Evolutionary conservation across 2,113 vertebrate genomes (phyloP).

Genomic region (Ciconia boyciana): DNA sequence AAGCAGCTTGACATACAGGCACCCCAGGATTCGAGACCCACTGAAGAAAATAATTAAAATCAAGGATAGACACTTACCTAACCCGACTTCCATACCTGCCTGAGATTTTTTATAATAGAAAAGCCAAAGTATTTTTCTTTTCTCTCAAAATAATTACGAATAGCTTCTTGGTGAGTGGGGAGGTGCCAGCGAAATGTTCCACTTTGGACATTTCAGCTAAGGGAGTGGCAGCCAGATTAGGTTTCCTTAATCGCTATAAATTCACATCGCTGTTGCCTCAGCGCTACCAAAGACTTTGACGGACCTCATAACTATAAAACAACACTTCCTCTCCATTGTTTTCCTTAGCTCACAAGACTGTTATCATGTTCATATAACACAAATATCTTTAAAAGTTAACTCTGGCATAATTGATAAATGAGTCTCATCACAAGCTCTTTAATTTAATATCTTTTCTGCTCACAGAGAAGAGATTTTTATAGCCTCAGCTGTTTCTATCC

Average conservation of each 20-base stretch:
- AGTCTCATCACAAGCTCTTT: not conserved
- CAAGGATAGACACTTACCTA: not conserved
- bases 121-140: not conserved
- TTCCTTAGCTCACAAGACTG: not conserved
- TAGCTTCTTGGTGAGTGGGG: not conserved
- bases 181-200: fast-evolving
- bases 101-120: not conserved
- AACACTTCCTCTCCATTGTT: not conserved
- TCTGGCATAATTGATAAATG: not conserved
- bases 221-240: not conserved
- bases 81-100: not conserved
- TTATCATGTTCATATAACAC: not conserved
- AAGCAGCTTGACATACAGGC: fast-evolving
- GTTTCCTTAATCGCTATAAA: not conserved
- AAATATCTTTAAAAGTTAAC: not conserved
- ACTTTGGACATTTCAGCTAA: fast-evolving
- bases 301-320: not conserved
- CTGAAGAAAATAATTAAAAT: not conserved
- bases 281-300: not conserved
- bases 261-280: not conserved
- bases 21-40: not conserved
- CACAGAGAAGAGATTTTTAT: not conserved
- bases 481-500: not conserved
- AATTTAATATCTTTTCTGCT: not conserved
- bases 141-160: not conserved